Base-by-base conservation (phyloP, 37 sponge, comb jelly and placozoan genomes). In the Geodia barretti region DNA sequence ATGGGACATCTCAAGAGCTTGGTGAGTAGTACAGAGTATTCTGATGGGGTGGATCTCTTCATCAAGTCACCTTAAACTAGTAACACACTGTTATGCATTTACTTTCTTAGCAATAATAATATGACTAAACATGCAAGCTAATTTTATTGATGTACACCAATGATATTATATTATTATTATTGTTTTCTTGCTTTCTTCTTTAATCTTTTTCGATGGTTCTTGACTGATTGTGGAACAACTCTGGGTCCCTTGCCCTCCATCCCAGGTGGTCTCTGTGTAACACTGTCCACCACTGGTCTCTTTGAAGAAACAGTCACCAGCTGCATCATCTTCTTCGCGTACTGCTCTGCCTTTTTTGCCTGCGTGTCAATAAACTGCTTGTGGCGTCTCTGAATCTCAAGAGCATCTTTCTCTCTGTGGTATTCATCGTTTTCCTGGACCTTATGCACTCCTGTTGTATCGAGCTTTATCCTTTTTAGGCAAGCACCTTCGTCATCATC, bases 1-100 rank as follows among this genome's bases (percentile, higher is more conserved):
- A 25, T 64, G 0, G 81, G 81, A 21, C 1, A 38, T 39, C 31
- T 81, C 40, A 71, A 72, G 73, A 81, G 35, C n/a, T 71, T 73
- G 21, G 47, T 34, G 4, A 21, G 39, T 34, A 29, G 26, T 24
- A 19, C 5, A 11, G 21, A 60, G 17, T 11, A 8, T 24, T 59
- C 39, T 4, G 39, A 43, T 24, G 82, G 82, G 23, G 60, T 37
- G 3, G 31, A 37, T 17, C 60, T 81, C 1, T 81, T 60, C 58
- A 8, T 47, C 4, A 81, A 81, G 58, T 61, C 60, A 28, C 39
- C 39, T 58, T 58, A 19, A 20, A 58, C 60, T 58, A 19, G 19
- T n/a, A n/a, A n/a, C n/a, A n/a, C n/a, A n/a, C n/a, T n/a, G n/a
- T n/a, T n/a, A n/a, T n/a, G n/a, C n/a, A n/a, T n/a, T n/a, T n/a